Evolutionary conservation across 1,140 invertebrate genomes (phyloP), one percentile per base, ranked within the genome.

Genomic region (Wasmannia auropunctata): DNA sequence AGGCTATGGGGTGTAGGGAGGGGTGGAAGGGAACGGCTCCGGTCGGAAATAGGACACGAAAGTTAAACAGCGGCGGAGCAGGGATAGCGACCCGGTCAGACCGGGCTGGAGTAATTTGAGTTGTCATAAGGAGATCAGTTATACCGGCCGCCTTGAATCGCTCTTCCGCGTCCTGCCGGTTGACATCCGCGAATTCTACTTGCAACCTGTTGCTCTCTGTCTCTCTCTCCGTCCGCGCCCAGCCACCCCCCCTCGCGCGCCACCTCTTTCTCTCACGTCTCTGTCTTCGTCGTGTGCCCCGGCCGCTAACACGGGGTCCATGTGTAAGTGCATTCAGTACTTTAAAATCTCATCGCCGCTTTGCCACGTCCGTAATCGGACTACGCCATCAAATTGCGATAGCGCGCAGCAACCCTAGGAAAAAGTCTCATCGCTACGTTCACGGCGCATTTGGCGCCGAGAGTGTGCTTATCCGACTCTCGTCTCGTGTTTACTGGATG

Each of bases 131-230:
- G 80, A 92, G 86, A 91, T 88, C 88, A 76, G 77, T 54, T 88
- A 40, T 51, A 80, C 7, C 88, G 87, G 92, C 88, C 70, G 91
- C 90, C 92, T 91, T 86, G 85, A 92, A 92, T 77, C 81, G 92
- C 85, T 87, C 87, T 72, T 76, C 58, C 79, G 83, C 88, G 54
- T 87, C 40, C 79, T 72, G 54, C 63, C 80, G 88, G 86, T 94
- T 94, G 93, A 93, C 94, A 94, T 91, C 91, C 89, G 90, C 93
- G 92, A 92, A 93, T 94, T 95, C 93, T 89, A 92, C 93, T 94
- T 93, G 92, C 94, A 95, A 95, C 94, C 94, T 95, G 94, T 95
- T 95, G 94, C 94, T 94, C 83, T 91, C 89, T 92, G 79, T 91
- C 90, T 95, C 92, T 92, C 85, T 86, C 80, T 58, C 86, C 60